Evolutionary conservation across 2,113 vertebrate genomes (phyloP), one percentile per base, ranked within the genome.

Genomic region (Eptatretus burgeri): DNA sequence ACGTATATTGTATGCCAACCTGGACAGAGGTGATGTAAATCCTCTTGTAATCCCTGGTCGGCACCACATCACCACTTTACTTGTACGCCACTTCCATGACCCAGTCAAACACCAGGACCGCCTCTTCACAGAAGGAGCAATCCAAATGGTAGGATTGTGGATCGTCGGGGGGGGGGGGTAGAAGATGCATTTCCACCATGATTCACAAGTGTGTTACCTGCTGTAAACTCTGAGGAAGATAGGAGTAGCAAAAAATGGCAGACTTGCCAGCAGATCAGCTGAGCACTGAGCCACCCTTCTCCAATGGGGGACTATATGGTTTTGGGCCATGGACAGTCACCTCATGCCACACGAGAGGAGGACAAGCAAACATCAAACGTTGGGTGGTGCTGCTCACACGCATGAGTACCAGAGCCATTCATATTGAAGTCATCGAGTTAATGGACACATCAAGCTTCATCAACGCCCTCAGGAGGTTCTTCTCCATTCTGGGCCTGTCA

Each of bases 251-350:
- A 14, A 66, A 69, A 60, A 69, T 70, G 70, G 69, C 66, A 51
- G 52, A 62, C 12, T 27, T 70, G 5, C 70, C 64, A 5, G 49
- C 49, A 17, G 65, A 71, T 14, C 53, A 65, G 14, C 18, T 68
- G 11, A 10, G 51, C n/a, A 64, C 65, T 62, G 67, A 66, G 5
- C 70, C 71, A n/a, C 68, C 70, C 1, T 71, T 72, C 53, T 66
- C 71, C 5, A 62, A 50, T n/a, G 65, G 69, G 17, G 68, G 70
- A 2, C 51, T 71, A 5, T 68, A 71, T 51, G 64, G 70, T 13
- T 70, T 69, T 64, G 70, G 71, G 1, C 66, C 67, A 5, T 68
- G 66, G 52, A 53, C 13, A 13, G 52, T 53, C 52, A 53, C 9
- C 13, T 13, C 52, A 9, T 9, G 52, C 52, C 52, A 9, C 52